Percentiles rank a stretch among this genome's conserved stretches.
phyloP scores from a whole-genome alignment of 2,888 invertebrate genomes.

The Drosophila koepferae region DNA sequence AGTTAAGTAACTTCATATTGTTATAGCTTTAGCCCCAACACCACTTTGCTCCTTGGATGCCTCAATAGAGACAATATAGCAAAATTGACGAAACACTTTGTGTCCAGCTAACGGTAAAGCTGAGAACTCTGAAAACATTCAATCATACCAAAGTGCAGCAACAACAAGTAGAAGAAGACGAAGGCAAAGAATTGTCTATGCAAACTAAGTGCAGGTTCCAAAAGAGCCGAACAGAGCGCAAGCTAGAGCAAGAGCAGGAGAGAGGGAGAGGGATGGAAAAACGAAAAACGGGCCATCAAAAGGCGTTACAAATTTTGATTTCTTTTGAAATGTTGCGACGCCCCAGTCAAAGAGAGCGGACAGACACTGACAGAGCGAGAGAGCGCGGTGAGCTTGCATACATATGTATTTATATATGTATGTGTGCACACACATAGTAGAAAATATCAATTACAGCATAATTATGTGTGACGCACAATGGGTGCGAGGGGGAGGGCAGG shows the following conservation, averaged over 20 bases:
- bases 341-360: conserved; percentile 41
- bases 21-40: neutral
- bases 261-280: neutral
- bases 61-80: conserved; percentile 45
- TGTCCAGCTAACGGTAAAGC: conserved; percentile 50
- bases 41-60: neutral
- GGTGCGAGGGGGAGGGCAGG: conserved; percentile 3
- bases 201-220: conserved; percentile 73
- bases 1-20: neutral
- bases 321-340: conserved; percentile 78
- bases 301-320: conserved; percentile 80
- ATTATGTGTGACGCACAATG: conserved; percentile 77
- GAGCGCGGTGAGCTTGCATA: too few relatives aligned
- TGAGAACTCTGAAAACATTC: conserved; percentile 56
- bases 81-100: conserved; percentile 38
- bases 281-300: conserved; percentile 65
- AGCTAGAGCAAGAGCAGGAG: too few relatives aligned
- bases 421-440: conserved; percentile 24
- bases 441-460: conserved; percentile 81
- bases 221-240: conserved; percentile 37
- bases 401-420: too few relatives aligned
- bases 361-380: conserved; percentile 21
- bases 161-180: conserved; percentile 19
- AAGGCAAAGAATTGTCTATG: conserved; percentile 58
- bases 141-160: conserved; percentile 53